Conservation (phyloP, 2,797 vertebrate species). For the Coreius guichenoti region DNA sequence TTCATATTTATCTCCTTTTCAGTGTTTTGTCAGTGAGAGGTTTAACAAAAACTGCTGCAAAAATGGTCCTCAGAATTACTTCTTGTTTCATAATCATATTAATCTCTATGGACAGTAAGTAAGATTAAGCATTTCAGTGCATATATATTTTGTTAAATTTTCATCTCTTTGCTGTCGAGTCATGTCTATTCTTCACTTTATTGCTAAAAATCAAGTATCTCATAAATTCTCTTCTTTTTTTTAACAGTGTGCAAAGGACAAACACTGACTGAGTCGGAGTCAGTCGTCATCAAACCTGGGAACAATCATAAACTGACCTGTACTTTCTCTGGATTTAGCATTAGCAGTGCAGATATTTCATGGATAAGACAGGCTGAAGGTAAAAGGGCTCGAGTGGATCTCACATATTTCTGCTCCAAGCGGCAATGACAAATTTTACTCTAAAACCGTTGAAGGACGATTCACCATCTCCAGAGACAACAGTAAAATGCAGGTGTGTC, state of each 20-base stretch:
- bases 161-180: not conserved
- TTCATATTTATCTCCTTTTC: not conserved
- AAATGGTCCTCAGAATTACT: not conserved
- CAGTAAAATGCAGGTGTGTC: too few species aligned
- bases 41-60: not conserved
- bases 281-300: not conserved
- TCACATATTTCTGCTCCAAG: not conserved
- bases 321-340: conserved; percentile 6
- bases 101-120: not conserved
- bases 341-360: not conserved
- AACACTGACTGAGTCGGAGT: not conserved
- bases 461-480: too few species aligned
- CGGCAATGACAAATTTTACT: fast-evolving
- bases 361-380: conserved; percentile 2
- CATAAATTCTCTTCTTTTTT: not conserved
- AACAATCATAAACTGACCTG: not conserved
- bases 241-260: not conserved
- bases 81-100: not conserved
- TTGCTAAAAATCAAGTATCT: not conserved
- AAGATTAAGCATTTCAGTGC: not conserved
- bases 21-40: not conserved
- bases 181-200: not conserved
- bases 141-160: not conserved
- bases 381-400: not conserved
- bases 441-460: conserved; percentile 29